Base-by-base conservation (phyloP, 2,888 invertebrate genomes). In the Hypselothyrea guttata region DNA sequence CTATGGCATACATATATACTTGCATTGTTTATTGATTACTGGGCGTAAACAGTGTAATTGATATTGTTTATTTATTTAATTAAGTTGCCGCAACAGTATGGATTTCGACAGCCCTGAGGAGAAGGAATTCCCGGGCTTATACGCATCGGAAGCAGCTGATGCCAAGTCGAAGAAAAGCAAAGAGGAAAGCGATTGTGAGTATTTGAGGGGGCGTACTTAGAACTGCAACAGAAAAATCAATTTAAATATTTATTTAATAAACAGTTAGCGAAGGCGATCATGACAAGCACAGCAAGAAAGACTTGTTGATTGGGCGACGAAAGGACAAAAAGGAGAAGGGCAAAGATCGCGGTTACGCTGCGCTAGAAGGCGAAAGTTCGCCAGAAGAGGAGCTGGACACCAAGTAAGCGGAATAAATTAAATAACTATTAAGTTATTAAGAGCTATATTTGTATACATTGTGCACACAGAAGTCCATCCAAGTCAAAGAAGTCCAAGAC, bases 311-410 rank as follows among this genome's bases (percentile, higher is more conserved):
- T 75, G 95, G 95, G 0, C 93, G 95, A 66, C 92, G 94, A 0
- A 96, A 96, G 86, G 96, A 97, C 54, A 95, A 95, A 78, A 96
- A 96, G 88, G 96, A 93, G 37, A 95, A 96, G 85, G 83, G 87
- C 11, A 95, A 95, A 89, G 96, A 97, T 85, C 92, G 95, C 77
- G 97, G 97, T 1, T 98, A 98, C 92, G 96, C 96, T 42, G 96
- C 97, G 16, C 91, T 98, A 76, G 97, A 96, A 90, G 97, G 97
- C 35, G 89, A 89, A 90, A 97, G 97, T 86, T 97, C 97, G 0
- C 96, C 95, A 4, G 97, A 97, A 87, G 96, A 96, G 83, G 96
- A 95, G 82, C 91, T 93, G 34, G 96, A 96, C 90, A 93, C 94
- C 3, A 95, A 95, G 95, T 95, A 90, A 60, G 81, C 45, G 22